Evolutionary conservation across 2,113 vertebrate species (phyloP), one percentile per base, ranked within the genome.

Genomic region (Lycaon pictus): DNA sequence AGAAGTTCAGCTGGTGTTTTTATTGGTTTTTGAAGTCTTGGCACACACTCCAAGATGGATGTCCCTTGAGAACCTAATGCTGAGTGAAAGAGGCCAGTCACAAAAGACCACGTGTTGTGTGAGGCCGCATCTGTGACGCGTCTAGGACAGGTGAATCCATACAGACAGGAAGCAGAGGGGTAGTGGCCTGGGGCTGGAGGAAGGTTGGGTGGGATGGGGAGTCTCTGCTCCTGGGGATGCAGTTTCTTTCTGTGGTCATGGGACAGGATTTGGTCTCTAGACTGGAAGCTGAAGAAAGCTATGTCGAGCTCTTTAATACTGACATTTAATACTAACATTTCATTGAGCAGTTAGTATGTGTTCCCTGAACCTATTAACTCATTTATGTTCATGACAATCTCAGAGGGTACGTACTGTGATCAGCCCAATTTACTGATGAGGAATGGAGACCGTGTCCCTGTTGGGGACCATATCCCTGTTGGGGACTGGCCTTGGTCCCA

Each of bases 331-430:
- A 27, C 51, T 51, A 25, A 48, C 1, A 5, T 67, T 90, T 69
- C 56, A 35, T 0, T n/a, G 69, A 60, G n/a, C 4, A 15, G 29
- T 37, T n/a, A 8, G 27, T 51, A 1, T 27, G n/a, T 53, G n/a
- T 11, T 58, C 83, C 58, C 20, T 32, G 82, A 7, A 1, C 48
- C 58, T 19, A 0, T 23, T 48, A 48, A 17, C 11, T 43, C 11
- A 6, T 76, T 9, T 63, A 29, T 2, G 29, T 8, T 13, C 83
- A 4, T 12, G 22, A 35, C 48, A 1, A 2, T 60, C 53, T 79
- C n/a, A 3, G 0, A 0, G 32, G 37, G n/a, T 48, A 2, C 58
- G 62, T 35, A 0, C 53, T 5, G 3, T 19, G 29, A 23, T 9
- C 7, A 0, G 10, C 62, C 32, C n/a, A 1, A 58, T 60, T 79